These are phyloP conservation scores for Thalassoma bifasciatum DNA, from an alignment of 2,113 vertebrate species.

Conservation along the genomic window DNA sequence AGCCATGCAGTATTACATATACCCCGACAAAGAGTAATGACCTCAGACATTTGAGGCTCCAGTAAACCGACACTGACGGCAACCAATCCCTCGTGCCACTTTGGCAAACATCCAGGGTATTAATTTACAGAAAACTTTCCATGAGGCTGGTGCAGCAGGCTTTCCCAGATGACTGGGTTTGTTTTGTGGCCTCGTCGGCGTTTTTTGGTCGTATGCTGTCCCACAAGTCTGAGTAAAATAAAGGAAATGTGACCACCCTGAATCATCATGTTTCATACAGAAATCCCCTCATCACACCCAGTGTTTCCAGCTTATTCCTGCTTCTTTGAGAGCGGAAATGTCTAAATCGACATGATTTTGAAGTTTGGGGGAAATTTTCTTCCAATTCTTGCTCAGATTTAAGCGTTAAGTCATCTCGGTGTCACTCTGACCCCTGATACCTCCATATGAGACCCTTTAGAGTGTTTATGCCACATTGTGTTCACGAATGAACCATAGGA, in stretches of 20 bases:
- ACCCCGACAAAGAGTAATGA: constrained; percentile 15
- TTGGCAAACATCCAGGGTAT: constrained; percentile 6
- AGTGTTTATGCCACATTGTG: too few relatives aligned
- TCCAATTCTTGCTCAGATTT: too few relatives aligned
- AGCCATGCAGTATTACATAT: constrained; percentile 15
- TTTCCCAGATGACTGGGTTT: neutral
- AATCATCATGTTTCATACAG: constrained; percentile 23
- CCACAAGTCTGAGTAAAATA: too few relatives aligned
- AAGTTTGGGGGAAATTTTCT: too few relatives aligned
- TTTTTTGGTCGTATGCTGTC: neutral
- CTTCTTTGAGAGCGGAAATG: too few relatives aligned
- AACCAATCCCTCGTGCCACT: constrained; percentile 4
- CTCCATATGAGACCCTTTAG: too few relatives aligned
- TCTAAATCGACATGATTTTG: too few relatives aligned
- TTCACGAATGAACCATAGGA: neutral
- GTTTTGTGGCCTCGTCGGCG: neutral
- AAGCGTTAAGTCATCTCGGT: too few relatives aligned
- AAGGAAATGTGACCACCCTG: constrained; percentile 25
- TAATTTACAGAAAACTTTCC: constrained; percentile 47
- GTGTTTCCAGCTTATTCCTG: too few relatives aligned
- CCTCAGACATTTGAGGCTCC: constrained; percentile 28
- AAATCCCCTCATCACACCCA: too few relatives aligned
- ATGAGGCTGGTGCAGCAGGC: neutral
- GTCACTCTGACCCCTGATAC: too few relatives aligned
- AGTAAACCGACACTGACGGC: constrained; percentile 22